Base-by-base conservation (phyloP, 2,888 invertebrate species). In the Euplagia quadripunctaria region DNA sequence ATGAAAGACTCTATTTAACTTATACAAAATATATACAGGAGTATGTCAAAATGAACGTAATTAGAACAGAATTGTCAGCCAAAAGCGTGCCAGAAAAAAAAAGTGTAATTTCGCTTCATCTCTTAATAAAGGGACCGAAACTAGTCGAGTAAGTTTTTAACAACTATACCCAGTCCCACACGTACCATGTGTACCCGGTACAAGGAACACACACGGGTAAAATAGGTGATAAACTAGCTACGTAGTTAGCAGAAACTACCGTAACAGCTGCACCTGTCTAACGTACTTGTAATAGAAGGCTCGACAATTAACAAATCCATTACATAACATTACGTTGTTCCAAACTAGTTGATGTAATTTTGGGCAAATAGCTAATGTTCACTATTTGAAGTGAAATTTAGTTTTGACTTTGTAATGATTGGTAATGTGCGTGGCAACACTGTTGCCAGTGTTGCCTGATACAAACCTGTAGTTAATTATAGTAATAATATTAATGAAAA, bases 231-330 rank as follows among this genome's bases (percentile, higher is more conserved):
- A 17, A 69, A 43, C 16, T 46, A 20, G 11, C 42, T 20, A 42
- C 20, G 20, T 41, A 63, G 63, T 49, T 31, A 64, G 46, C 55
- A 14, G 66, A 66, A 49, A 46, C 31, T 58, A 55, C 67, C 58
- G 51, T 68, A 70, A 58, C 61, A 68, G n/a, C n/a, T 71, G 68
- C 73, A 73, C 51, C 63, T 8, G 52, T 42, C 16, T 71, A 49
- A 70, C 20, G 17, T 1, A 63, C n/a, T 68, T 55, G 42, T 74
- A 74, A 76, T 46, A 14, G 63, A 46, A 17, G 49, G 64, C 64
- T 67, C 46, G 5, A 64, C 79, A 71, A 75, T 79, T 79, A 82
- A 63, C 55, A 79, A 82, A 75, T 73, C 72, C 70, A 82, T 75
- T 82, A 79, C 73, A 74, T 42, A 31, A 64, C 42, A 51, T 64